phyloP scores from a whole-genome alignment of 1,140 invertebrate species.

The Leucophenga varia region DNA sequence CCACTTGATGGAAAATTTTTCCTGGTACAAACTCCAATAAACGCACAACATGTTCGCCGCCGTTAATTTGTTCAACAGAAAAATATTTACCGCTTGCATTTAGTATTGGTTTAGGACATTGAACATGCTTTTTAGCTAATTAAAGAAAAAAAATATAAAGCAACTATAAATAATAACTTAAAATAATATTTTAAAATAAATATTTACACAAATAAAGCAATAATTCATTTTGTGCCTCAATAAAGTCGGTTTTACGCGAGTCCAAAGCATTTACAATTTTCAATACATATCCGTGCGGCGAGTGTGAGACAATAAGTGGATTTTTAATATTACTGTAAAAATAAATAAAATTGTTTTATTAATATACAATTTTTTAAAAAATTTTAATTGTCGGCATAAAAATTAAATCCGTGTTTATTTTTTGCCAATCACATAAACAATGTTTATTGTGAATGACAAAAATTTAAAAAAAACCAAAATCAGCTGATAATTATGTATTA shows the following conservation, averaged over 20 bases:
- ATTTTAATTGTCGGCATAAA: no score
- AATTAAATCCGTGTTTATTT: no score
- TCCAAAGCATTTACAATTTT: constrained; percentile 82
- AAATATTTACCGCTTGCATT: constrained; percentile 67
- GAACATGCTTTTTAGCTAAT: constrained; percentile 62
- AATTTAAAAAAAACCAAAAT: not conserved
- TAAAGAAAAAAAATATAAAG: constrained; percentile 10
- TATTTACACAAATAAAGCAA: constrained; percentile 67
- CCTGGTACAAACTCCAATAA: constrained; percentile 75
- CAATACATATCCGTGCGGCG: constrained; percentile 70
- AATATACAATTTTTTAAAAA: not conserved
- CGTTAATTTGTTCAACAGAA: constrained; percentile 61
- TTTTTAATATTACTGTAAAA: constrained; percentile 60
- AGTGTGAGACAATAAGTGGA: constrained; percentile 60
- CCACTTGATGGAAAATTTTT: constrained; percentile 64
- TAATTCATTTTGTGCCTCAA: constrained; percentile 72
- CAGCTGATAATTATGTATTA: no score
- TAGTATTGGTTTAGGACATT: constrained; percentile 68
- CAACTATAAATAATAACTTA: constrained; percentile 1
- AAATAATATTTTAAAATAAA: constrained; percentile 1
- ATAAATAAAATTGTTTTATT: not conserved
- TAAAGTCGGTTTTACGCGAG: constrained; percentile 65
- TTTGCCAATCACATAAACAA: not conserved
- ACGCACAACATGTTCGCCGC: constrained; percentile 66
- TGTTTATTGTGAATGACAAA: constrained; percentile 12